These are phyloP conservation scores for Cricetomys ansorgei DNA, from an alignment of 2,113 vertebrate genomes.

Conservation along the genomic window DNA sequence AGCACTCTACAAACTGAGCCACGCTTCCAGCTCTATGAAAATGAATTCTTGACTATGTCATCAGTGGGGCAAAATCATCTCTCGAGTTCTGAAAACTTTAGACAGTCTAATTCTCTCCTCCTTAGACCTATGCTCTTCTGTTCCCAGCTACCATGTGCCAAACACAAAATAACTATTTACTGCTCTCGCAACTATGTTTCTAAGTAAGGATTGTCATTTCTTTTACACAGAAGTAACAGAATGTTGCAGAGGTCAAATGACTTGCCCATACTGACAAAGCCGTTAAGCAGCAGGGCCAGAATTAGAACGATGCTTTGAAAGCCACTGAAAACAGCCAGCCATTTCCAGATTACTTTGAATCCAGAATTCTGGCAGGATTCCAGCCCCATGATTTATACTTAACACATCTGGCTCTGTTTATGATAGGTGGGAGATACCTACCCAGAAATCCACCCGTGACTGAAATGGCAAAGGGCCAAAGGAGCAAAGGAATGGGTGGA, in stretches of 20 bases:
- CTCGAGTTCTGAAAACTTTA: conserved; percentile 4
- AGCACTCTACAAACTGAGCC: background rate
- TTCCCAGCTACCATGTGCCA: background rate
- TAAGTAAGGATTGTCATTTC: conserved; percentile 17
- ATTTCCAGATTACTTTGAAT: conserved; percentile 50
- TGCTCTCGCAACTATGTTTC: conserved; percentile 8
- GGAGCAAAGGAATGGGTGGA: background rate
- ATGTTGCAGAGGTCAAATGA: background rate
- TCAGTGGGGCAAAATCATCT: background rate
- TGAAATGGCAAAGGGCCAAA: conserved; percentile 28
- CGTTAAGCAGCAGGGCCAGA: conserved; percentile 1
- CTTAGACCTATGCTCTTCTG: background rate
- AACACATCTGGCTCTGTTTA: conserved; percentile 30
- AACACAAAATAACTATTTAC: background rate
- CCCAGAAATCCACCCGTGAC: conserved; percentile 31
- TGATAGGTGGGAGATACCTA: background rate
- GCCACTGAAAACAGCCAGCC: conserved; percentile 16
- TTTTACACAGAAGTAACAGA: conserved; percentile 1
- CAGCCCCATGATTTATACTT: background rate
- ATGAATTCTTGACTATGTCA: background rate
- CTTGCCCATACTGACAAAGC: conserved; percentile 3
- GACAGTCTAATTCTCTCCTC: background rate
- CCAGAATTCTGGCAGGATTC: conserved; percentile 1
- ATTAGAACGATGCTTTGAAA: conserved; percentile 52
- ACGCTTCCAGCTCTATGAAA: background rate